Evolutionary conservation across 2,797 vertebrate genomes (phyloP).

Genomic region (Labeo calbasu): DNA sequence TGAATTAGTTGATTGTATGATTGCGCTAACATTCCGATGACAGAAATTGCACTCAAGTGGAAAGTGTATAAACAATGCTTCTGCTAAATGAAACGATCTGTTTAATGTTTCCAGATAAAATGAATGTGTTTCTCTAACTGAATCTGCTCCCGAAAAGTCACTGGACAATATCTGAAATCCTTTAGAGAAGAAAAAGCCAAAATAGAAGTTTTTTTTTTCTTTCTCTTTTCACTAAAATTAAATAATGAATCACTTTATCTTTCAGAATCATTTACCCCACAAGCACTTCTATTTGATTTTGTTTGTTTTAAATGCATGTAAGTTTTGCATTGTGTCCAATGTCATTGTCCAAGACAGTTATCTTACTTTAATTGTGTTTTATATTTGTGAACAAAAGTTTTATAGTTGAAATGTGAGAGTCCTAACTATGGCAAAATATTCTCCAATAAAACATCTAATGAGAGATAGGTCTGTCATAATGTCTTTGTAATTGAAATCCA

Average conservation of each 20-base stretch:
- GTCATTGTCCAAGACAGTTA: not conserved
- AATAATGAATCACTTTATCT: not conserved
- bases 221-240: not conserved
- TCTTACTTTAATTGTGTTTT: not conserved
- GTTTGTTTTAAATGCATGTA: not conserved
- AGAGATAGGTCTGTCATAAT: not conserved
- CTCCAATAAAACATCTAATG: slow-evolving; percentile 10
- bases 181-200: not conserved
- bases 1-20: not conserved
- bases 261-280: not conserved
- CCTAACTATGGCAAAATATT: not conserved
- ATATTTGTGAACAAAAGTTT: not conserved
- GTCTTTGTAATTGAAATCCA: not conserved
- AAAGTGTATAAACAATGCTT: not conserved
- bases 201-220: not conserved
- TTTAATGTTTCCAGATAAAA: not conserved
- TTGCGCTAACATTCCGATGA: not conserved
- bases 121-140: not conserved
- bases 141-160: not conserved
- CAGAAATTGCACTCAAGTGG: slow-evolving; percentile 15
- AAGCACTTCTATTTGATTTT: not conserved
- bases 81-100: not conserved
- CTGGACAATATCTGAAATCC: not conserved
- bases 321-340: not conserved
- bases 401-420: not conserved